A percentile compares a stretch with the other conserved stretches of the same genome.
phyloP scores from a whole-genome alignment of 2,888 invertebrate genomes.

The Zygaena filipendulae region DNA sequence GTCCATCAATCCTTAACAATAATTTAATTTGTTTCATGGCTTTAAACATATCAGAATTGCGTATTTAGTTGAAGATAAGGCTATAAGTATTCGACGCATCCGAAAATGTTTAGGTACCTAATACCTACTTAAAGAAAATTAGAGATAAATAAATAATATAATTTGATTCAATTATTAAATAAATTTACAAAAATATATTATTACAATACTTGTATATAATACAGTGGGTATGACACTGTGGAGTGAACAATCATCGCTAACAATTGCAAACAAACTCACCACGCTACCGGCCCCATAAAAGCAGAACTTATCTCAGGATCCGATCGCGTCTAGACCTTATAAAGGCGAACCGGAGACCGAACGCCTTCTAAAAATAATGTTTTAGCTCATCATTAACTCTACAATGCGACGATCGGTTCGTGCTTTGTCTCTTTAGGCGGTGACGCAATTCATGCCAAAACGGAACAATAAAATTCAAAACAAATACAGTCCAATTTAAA shows the following conservation, averaged over 20 bases:
- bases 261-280: conserved; percentile 17
- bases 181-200: too few species aligned
- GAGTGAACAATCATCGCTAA: conserved; percentile 17
- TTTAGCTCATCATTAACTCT: conserved; percentile 58
- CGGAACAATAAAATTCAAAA: conserved; percentile 44
- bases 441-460: conserved; percentile 62
- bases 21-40: conserved; percentile 6
- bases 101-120: too few species aligned
- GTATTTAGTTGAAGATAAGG: too few species aligned
- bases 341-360: conserved; percentile 27
- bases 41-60: too few species aligned
- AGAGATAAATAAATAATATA: too few species aligned
- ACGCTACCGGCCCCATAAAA: conserved; percentile 52
- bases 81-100: too few species aligned
- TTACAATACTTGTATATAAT: too few species aligned
- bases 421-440: conserved; percentile 65
- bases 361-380: conserved; percentile 55
- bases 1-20: conserved; percentile 4
- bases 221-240: too few species aligned
- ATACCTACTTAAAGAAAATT: too few species aligned
- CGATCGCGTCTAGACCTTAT: conserved; percentile 37
- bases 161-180: too few species aligned
- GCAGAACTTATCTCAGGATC: conserved; percentile 34
- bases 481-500: conserved; percentile 20
- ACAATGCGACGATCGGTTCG: conserved; percentile 49